phyloP scores from a whole-genome alignment of 2,888 invertebrate genomes.

The Hirtodrosophila confusa region DNA sequence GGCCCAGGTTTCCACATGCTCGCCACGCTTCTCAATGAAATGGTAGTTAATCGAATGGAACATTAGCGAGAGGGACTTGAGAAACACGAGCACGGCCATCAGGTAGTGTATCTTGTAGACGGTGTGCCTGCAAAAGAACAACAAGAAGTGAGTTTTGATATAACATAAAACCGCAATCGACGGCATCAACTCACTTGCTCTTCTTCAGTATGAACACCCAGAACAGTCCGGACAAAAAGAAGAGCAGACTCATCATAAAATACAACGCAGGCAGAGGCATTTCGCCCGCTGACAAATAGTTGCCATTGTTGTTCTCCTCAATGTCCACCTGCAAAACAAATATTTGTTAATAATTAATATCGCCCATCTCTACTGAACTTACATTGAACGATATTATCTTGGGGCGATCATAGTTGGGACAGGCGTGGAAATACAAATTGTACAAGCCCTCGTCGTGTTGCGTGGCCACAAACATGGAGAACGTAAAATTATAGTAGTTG shows the following conservation, averaged over 20 bases:
- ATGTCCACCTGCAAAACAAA: slow-evolving; percentile 89
- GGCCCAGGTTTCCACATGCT: slow-evolving; percentile 98
- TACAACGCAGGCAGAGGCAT: slow-evolving; percentile 97
- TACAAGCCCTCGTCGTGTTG: slow-evolving; percentile 95
- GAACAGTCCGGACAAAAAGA: slow-evolving; percentile 94
- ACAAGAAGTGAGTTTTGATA: no score
- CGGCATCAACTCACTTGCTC: slow-evolving; percentile 86
- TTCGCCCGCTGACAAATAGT: slow-evolving; percentile 97
- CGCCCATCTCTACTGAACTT: slow-evolving; percentile 83
- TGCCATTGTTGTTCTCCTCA: slow-evolving; percentile 92
- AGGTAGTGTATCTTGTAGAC: slow-evolving; percentile 98
- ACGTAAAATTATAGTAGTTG: slow-evolving; percentile 85
- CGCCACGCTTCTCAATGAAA: slow-evolving; percentile 95
- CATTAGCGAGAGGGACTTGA: slow-evolving; percentile 95
- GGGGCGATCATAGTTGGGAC: slow-evolving; percentile 88
- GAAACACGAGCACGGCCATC: slow-evolving; percentile 96
- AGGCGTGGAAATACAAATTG: slow-evolving; percentile 97
- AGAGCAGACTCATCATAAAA: slow-evolving; percentile 95
- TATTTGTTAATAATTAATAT: no score
- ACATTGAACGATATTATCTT: slow-evolving; percentile 88
- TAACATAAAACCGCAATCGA: no score
- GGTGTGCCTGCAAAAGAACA: slow-evolving; percentile 86
- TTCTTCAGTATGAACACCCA: slow-evolving; percentile 95
- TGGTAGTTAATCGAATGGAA: slow-evolving; percentile 98
- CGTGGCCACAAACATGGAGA: slow-evolving; percentile 90